Evolutionary conservation across 2,113 vertebrate species (phyloP).

Genomic region (Ranitomeya imitator): DNA sequence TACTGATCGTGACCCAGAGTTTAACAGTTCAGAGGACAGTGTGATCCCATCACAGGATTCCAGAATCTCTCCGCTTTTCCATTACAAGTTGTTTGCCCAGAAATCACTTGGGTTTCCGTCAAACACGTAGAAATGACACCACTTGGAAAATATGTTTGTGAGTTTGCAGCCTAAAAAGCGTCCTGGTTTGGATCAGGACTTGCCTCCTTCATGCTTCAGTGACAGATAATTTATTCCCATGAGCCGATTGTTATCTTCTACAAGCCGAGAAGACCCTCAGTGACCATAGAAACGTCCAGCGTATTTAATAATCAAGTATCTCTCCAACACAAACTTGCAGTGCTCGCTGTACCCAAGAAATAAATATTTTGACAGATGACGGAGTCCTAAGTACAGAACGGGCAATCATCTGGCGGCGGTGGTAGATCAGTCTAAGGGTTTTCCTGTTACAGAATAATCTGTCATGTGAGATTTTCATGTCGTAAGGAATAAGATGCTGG

Average conservation of each 20-base stretch:
- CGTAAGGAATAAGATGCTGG: neutral
- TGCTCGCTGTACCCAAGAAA: neutral
- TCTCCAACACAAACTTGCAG: neutral
- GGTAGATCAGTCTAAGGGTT: neutral
- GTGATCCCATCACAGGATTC: neutral
- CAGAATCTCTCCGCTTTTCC: neutral
- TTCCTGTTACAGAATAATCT: neutral
- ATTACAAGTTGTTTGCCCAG: neutral
- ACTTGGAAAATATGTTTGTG: constrained; percentile 21
- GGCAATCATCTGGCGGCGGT: neutral
- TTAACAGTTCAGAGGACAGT: neutral
- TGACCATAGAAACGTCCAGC: neutral
- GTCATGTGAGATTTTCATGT: neutral
- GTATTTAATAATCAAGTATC: constrained; percentile 1
- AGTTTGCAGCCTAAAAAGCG: constrained; percentile 9
- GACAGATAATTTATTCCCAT: neutral
- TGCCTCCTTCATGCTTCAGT: neutral
- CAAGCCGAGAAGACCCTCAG: neutral
- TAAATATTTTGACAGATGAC: neutral
- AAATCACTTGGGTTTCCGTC: neutral
- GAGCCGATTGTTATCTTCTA: constrained; percentile 1
- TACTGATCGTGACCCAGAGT: neutral
- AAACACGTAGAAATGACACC: neutral
- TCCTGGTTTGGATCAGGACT: constrained; percentile 9
- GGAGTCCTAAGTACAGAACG: neutral